Conservation (phyloP, 2,888 invertebrate genomes). For the Campoplex nolae region DNA sequence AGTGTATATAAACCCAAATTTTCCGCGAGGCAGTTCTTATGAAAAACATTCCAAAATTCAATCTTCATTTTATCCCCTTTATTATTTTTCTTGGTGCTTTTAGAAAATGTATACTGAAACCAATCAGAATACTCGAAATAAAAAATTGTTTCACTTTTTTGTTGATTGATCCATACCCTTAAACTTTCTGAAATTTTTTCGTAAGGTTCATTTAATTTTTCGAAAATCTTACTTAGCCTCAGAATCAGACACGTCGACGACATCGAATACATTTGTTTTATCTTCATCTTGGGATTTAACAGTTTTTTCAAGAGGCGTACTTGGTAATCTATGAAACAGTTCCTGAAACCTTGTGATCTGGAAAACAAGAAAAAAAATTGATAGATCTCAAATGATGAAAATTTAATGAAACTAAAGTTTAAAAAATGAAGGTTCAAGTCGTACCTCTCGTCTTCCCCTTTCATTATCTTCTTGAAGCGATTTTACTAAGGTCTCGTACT, state of each 20-base stretch:
- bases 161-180: no score
- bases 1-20: not conserved
- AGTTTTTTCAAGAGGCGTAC: constrained; percentile 53
- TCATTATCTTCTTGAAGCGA: constrained; percentile 76
- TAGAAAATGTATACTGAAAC: no score
- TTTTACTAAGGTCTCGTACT: constrained; percentile 77
- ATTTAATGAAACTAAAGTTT: not conserved
- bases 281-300: constrained; percentile 69
- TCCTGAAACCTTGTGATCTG: constrained; percentile 75
- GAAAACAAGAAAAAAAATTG: not conserved
- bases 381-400: not conserved
- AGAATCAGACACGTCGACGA: constrained; percentile 78
- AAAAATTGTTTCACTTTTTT: no score
- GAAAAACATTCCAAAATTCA: not conserved
- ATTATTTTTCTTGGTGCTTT: no score
- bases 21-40: not conserved
- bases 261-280: constrained; percentile 65
- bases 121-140: no score
- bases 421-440: not conserved
- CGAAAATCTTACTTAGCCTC: constrained; percentile 75
- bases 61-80: not conserved
- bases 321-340: constrained; percentile 70
- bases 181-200: no score
- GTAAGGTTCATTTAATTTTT: not conserved
- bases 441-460: constrained; percentile 74